Conservation (phyloP, 2,113 vertebrate genomes). For the Laticauda laticaudata region DNA sequence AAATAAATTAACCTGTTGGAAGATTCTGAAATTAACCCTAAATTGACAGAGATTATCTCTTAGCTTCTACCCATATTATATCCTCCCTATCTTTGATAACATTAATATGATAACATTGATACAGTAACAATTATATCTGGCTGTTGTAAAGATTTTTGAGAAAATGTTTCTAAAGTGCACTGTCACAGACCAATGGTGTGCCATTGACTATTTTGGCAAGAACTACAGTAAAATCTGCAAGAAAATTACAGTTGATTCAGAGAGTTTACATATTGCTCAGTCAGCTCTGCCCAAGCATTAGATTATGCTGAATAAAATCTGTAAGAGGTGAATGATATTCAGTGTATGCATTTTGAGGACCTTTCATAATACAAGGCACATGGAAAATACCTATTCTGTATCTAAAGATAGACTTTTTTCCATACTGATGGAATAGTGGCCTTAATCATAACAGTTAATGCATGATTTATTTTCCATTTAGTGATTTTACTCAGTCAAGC, state of each 20-base stretch:
- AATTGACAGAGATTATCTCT: background rate
- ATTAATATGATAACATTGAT: background rate
- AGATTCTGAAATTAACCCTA: background rate
- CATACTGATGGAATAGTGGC: background rate
- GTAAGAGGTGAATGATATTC: background rate
- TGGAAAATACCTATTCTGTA: background rate
- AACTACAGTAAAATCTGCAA: background rate
- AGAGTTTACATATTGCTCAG: background rate
- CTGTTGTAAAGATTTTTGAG: background rate
- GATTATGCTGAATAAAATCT: background rate
- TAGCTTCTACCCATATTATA: background rate
- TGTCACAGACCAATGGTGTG: background rate
- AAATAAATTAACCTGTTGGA: background rate
- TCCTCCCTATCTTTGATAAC: background rate
- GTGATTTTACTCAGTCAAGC: background rate
- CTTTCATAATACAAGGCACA: background rate
- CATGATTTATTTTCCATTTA: background rate
- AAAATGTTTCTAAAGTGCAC: background rate
- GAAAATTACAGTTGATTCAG: background rate
- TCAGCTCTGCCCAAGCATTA: background rate
- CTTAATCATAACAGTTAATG: background rate
- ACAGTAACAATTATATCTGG: no score
- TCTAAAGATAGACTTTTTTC: background rate
- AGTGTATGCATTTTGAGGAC: background rate
- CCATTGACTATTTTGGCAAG: background rate